Conservation (phyloP, 2,888 invertebrate species). For the Dicranocentrus wangi region DNA sequence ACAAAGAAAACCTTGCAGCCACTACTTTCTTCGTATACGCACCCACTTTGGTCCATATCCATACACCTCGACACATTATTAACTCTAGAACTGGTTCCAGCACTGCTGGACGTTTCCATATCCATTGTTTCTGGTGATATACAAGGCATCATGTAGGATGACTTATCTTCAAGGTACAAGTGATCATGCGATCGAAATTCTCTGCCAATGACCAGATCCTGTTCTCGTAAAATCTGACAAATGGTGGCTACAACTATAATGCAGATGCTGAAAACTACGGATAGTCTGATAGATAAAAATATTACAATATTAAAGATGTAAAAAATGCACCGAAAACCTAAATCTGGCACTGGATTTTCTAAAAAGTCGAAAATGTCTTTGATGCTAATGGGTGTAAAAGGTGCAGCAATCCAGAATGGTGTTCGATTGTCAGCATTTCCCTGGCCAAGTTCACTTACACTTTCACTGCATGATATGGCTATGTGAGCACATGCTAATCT, state of each 20-base stretch:
- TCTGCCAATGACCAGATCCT: background rate
- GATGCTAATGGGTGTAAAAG: slow-evolving; percentile 15
- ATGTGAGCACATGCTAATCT: slow-evolving; percentile 26
- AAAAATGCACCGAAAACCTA: slow-evolving; percentile 15
- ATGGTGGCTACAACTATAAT: slow-evolving; percentile 22
- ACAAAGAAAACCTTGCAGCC: slow-evolving; percentile 59
- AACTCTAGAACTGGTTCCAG: slow-evolving; percentile 40
- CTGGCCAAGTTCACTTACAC: background rate
- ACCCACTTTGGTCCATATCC: background rate
- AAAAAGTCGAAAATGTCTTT: slow-evolving; percentile 14
- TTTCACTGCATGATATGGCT: background rate
- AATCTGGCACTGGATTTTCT: background rate
- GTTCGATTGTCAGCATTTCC: background rate
- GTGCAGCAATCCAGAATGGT: slow-evolving; percentile 19
- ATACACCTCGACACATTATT: background rate
- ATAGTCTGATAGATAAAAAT: slow-evolving; percentile 28
- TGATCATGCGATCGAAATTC: slow-evolving; percentile 12
- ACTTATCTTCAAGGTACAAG: slow-evolving; percentile 35
- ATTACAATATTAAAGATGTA: slow-evolving; percentile 14
- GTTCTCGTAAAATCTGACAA: slow-evolving; percentile 21
- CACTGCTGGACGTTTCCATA: slow-evolving; percentile 51
- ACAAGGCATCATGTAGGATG: slow-evolving; percentile 35
- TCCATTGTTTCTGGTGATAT: slow-evolving; percentile 45
- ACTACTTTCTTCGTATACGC: slow-evolving; percentile 40
- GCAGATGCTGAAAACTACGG: slow-evolving; percentile 15